Base-by-base conservation (phyloP, 2,113 vertebrate species). In the Brachyistius frenatus region DNA sequence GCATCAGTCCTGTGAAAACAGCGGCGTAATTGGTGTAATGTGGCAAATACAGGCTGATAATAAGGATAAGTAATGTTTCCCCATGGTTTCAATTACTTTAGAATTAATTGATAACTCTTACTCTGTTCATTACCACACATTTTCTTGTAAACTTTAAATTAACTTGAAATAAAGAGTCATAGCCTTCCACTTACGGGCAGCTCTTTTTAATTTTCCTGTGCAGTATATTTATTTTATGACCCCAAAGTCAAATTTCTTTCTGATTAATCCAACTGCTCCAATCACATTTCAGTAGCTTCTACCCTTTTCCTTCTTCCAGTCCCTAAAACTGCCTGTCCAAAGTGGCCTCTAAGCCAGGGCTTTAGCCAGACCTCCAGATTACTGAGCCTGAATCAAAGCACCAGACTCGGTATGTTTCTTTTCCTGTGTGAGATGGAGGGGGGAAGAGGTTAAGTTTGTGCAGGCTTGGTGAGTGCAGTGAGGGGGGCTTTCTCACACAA, bases 381-480 rank as follows among this genome's bases (percentile, higher is more conserved):
- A 89, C 84, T 80, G 86, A 87, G 83, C 56, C 76, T 80, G 86
- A 91, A 93, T 91, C 91, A 94, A 90, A 91, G 88, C 84, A 46
- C 66, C 86, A 86, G 87, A 71, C 69, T 70, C 68, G 66, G 84
- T 88, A 87, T 92, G 89, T 91, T 89, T 89, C 87, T 92, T 90
- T 93, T 92, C 89, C 91, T 92, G 92, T 93, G 92, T 92, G 86
- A 93, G 93, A 81, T 78, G 81, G 89, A 84, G 90, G 85, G 76
- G 84, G 92, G 88, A 85, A 90, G 92, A 91, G 92, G 92, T 90
- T 92, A 92, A 93, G 88, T 94, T 94, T 94, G 93, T 93, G 84
- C 90, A 93, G 89, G 86, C 87, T 86, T 69, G 86, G 85, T 66
- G 90, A 78, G 81, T 81, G 76, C 74, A 85, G 91, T 50, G 41